phyloP scores from a whole-genome alignment of 2,797 vertebrate species.

The Sebastes diaconus region DNA sequence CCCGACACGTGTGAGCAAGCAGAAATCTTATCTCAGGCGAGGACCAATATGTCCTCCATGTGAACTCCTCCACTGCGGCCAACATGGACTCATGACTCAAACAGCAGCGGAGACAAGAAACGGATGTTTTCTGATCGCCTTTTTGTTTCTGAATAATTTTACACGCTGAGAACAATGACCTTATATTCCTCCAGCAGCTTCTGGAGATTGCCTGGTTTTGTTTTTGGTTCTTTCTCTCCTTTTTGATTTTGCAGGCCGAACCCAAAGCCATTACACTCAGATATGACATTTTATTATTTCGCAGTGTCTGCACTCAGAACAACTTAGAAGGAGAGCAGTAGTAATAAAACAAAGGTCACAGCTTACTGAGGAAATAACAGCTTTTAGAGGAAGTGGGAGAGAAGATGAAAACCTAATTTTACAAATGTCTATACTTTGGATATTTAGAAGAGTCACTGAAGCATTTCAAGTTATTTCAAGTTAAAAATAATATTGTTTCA shows the following conservation, averaged over 20 bases:
- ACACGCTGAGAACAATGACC: background rate
- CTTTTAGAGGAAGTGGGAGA: slow-evolving; percentile 2
- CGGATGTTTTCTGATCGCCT: background rate
- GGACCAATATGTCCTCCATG: background rate
- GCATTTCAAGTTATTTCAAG: background rate
- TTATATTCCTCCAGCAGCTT: background rate
- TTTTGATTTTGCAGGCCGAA: background rate
- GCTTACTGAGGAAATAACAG: slow-evolving; percentile 23
- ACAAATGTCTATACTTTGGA: background rate
- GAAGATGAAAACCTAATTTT: background rate
- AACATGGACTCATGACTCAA: background rate
- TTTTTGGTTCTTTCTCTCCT: background rate
- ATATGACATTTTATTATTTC: slow-evolving; percentile 26
- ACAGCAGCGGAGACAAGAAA: background rate
- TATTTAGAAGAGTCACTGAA: background rate
- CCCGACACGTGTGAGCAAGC: slow-evolving; percentile 1
- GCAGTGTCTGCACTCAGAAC: background rate
- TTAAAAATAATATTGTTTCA: too few species aligned
- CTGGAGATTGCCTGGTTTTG: background rate
- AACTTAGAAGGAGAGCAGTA: background rate
- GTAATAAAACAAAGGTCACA: slow-evolving; percentile 46
- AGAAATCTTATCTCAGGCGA: slow-evolving; percentile 9
- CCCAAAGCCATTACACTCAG: background rate
- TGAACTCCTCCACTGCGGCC: slow-evolving; percentile 25
- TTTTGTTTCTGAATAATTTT: background rate